Evolutionary conservation across 2,888 invertebrate species (phyloP), one percentile per base, ranked within the genome.

Genomic region (Pollenia amentaria): DNA sequence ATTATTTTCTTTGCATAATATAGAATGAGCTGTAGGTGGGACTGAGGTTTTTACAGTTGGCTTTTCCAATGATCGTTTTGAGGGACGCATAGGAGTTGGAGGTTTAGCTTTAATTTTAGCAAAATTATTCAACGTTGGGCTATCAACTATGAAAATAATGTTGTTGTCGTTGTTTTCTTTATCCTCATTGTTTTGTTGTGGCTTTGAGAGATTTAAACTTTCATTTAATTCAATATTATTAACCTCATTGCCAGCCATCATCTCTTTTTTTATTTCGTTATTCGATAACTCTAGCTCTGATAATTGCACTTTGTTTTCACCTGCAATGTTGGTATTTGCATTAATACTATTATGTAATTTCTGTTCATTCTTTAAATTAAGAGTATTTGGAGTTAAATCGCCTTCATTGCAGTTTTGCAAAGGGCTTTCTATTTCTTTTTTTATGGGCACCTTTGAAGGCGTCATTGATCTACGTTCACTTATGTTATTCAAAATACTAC

Each of bases 1-100:
- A 48, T 91, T 89, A 1, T 89, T 89, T 7, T 87, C 87, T 62
- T 90, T 91, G 6, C 64, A 76, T 9, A 90, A 83, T 77, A 89
- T 89, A 1, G 89, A 89, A 88, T 79, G 87, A 12, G 84, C 48
- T 1, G 87, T 77, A 0, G 87, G 79, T n/a, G 73, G 57, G 2
- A 65, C 48, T 38, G 40, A 16, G n/a, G 38, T 67, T 21, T 64
- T 51, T 51, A 40, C 1, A 3, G 55, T 51, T 9, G 21, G 1
- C 14, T 67, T 83, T n/a, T 88, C 70, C 21, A n/a, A 11, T 11
- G 21, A 57, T 21, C 38, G 42, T 51, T 87, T 77, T 53, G 82
- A 67, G 60, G 65, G 69, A n/a, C 84, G 76, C 76, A 86, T 83
- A 40, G 72, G 78, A 12, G 81, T 79, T 55, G 60, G 64, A 65